Conservation (phyloP, 2,888 invertebrate genomes). For the Noctuana brunneofusca region DNA sequence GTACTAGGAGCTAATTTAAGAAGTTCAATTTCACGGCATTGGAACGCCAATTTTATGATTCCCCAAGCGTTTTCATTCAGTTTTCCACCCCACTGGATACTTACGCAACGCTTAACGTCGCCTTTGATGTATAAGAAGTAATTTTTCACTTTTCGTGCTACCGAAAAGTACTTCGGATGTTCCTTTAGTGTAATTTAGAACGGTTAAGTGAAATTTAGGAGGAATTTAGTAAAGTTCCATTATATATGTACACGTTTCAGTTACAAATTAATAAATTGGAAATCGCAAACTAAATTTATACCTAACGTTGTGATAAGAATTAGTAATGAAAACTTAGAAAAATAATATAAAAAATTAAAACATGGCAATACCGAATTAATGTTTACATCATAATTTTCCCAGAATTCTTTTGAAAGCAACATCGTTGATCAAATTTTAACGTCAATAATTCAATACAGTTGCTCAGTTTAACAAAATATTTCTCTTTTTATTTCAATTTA, state of each 20-base stretch:
- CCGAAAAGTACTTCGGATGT: slow-evolving; percentile 9
- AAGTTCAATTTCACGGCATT: slow-evolving; percentile 9
- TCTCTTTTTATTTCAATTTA: background rate
- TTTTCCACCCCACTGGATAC: slow-evolving; percentile 22
- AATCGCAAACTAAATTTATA: too few relatives aligned
- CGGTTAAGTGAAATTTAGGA: background rate
- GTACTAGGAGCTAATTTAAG: slow-evolving; percentile 10
- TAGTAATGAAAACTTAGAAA: too few relatives aligned
- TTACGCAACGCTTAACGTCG: slow-evolving; percentile 19
- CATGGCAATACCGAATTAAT: background rate
- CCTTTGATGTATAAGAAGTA: slow-evolving; percentile 24
- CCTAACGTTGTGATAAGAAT: too few relatives aligned
- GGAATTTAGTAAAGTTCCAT: background rate
- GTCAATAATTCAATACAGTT: background rate
- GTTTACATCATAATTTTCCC: background rate
- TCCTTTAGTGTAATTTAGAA: background rate
- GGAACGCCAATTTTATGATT: slow-evolving; percentile 8
- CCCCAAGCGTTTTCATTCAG: slow-evolving; percentile 20
- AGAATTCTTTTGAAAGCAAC: background rate
- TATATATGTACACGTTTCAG: background rate
- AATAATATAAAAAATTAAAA: too few relatives aligned
- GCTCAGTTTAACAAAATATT: background rate
- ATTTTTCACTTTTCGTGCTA: slow-evolving; percentile 19
- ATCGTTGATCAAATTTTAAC: background rate
- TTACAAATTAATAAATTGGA: too few relatives aligned